These are phyloP conservation scores for Limanda limanda DNA, from an alignment of 2,113 vertebrate species.

Conservation along the genomic window DNA sequence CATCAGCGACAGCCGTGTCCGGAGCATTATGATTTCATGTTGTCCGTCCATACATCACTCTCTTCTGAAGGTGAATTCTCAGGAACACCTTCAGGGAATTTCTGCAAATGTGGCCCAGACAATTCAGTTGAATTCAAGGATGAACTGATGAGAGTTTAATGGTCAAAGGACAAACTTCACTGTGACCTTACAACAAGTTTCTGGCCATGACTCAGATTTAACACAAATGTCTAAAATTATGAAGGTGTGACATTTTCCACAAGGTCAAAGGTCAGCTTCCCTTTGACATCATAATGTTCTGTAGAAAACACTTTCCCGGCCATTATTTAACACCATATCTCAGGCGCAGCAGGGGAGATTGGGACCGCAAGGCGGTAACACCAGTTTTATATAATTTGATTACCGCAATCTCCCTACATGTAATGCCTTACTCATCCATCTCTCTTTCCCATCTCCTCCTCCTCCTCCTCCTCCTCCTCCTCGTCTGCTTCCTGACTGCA, in stretches of 20 bases:
- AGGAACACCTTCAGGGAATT: too few relatives aligned
- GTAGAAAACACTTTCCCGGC: neutral
- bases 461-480: constrained; percentile 55
- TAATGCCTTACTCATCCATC: constrained; percentile 51
- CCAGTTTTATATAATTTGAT: constrained; percentile 44
- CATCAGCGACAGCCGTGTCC: too few relatives aligned
- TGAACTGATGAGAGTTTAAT: neutral
- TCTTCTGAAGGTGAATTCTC: too few relatives aligned
- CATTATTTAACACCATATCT: neutral
- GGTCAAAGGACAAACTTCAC: neutral
- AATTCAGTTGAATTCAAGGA: neutral
- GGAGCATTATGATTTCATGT: too few relatives aligned
- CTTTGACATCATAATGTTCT: neutral
- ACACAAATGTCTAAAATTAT: too few relatives aligned
- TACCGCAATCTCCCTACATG: constrained; percentile 17
- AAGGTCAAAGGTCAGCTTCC: neutral
- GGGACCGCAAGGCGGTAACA: neutral
- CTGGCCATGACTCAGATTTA: too few relatives aligned
- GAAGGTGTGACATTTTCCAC: neutral
- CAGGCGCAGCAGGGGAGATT: neutral
- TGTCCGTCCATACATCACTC: too few relatives aligned
- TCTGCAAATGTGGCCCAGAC: neutral
- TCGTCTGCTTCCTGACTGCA: constrained; percentile 43
- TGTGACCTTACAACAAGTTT: neutral
- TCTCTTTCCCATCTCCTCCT: constrained; percentile 27